Evolutionary conservation across 2,797 vertebrate genomes (phyloP), one percentile per base, ranked within the genome.

Genomic region (Sorex maritimensis): DNA sequence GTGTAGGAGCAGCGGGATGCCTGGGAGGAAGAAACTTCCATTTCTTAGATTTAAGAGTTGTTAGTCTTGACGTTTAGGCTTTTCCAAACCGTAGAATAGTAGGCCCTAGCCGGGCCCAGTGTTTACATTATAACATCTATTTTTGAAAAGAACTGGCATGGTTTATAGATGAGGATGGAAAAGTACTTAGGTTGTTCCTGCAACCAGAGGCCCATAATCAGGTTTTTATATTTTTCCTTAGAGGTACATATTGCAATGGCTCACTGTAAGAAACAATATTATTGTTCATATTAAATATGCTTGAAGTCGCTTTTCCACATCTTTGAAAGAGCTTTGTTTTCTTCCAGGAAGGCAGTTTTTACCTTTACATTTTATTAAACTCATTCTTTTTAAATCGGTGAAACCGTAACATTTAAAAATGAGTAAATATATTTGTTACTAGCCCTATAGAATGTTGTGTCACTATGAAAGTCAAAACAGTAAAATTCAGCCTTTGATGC

Each of bases 351-450:
- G 26, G 79, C 73, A 71, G 80, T 26, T 84, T 94, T 94, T 74
- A 65, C 69, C 87, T 94, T 95, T 91, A 89, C 41, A 6, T 67
- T 91, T 91, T 95, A 91, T 86, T 67, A 72, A 88, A 86, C 85
- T 75, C 96, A 52, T 7, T 97, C 67, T 96, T 96, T 97, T 94
- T 13, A 1, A 94, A 88, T 91, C 81, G n/a, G 14, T 91, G 95
- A 96, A 97, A 96, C 80, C 17, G 94, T 95, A 95, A 93, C 95
- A 88, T 96, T 81, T 88, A 81, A 92, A 92, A 91, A 44, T 93
- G 41, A 93, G 81, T 83, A 94, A 89, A 93, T 96, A 97, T 90
- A 95, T 23, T 52, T 6, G 7, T 88, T 85, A 94, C 81, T 81
- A 81, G 61, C 74, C 81, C 72, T 72, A 79, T 84, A 92, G 88